phyloP scores from a whole-genome alignment of 2,797 vertebrate genomes.

The Bryconaethiops microstoma region DNA sequence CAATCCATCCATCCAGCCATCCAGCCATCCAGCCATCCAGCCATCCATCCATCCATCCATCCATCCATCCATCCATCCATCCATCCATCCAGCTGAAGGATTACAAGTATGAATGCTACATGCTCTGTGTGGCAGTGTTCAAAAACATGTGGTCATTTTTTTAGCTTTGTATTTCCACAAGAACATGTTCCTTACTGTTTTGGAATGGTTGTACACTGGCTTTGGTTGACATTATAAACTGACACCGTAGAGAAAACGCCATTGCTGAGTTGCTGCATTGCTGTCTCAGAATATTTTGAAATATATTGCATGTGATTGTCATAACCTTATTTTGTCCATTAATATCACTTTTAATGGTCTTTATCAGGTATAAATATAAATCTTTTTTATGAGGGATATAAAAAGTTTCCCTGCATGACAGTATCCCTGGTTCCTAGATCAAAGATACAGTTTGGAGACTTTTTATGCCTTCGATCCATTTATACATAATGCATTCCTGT shows the following conservation, averaged over 20 bases:
- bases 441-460: constrained; percentile 5
- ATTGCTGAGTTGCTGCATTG: not conserved
- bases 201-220: not conserved
- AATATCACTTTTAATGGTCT: not conserved
- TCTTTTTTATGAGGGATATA: constrained; percentile 13
- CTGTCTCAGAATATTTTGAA: no score
- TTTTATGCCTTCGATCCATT: constrained; percentile 4
- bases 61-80: no score
- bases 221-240: not conserved
- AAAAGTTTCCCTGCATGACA: constrained; percentile 5
- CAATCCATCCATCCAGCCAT: not conserved
- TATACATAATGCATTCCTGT: constrained; percentile 32
- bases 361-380: constrained; percentile 26
- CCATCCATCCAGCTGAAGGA: not conserved
- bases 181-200: not conserved
- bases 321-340: not conserved
- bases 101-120: not conserved
- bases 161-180: constrained; percentile 3
- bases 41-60: no score
- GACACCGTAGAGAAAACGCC: not conserved
- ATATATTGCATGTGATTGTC: not conserved
- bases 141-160: not conserved
- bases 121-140: no score
- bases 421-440: constrained; percentile 14
- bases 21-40: no score